Conservation (phyloP, 2,797 vertebrate genomes). For the Thalassophryne amazonica region DNA sequence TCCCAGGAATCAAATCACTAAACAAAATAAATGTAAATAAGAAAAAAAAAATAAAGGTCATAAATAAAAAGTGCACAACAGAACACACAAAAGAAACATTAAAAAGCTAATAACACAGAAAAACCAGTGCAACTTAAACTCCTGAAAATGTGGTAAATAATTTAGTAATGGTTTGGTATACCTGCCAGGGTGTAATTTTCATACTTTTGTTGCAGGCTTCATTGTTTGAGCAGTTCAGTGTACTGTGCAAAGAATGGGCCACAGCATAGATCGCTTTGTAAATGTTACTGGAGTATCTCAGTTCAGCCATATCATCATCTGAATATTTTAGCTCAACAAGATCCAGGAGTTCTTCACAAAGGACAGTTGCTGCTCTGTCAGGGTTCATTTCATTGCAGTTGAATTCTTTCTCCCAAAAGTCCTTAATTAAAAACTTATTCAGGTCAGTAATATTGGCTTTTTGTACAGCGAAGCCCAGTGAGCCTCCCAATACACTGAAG, state of each 20-base stretch:
- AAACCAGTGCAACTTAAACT: too few species aligned
- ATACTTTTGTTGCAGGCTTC: conserved; percentile 53
- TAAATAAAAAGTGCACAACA: too few species aligned
- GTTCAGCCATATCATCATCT: conserved; percentile 63
- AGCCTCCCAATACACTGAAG: conserved; percentile 66
- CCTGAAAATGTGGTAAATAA: too few species aligned
- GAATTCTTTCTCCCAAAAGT: conserved; percentile 68
- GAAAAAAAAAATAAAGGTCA: too few species aligned
- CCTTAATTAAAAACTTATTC: conserved; percentile 55
- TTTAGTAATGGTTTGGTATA: conserved; percentile 24
- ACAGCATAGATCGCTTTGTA: conserved; percentile 76
- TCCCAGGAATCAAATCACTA: too few species aligned
- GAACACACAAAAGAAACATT: too few species aligned
- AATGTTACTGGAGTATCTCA: conserved; percentile 71
- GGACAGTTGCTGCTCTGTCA: background rate
- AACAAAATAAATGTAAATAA: too few species aligned
- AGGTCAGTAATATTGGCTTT: conserved; percentile 67
- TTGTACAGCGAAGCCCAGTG: conserved; percentile 72
- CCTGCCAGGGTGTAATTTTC: conserved; percentile 62
- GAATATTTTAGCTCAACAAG: conserved; percentile 50
- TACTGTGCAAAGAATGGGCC: conserved; percentile 67
- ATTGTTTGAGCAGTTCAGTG: conserved; percentile 54
- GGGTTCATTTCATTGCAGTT: conserved; percentile 27
- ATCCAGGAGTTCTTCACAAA: conserved; percentile 54
- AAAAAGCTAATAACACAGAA: too few species aligned